A percentile compares a stretch with the other conserved stretches of the same genome.
These are phyloP conservation scores for Temnothorax ravouxi DNA, from an alignment of 2,888 invertebrate species.

Conservation along the genomic window DNA sequence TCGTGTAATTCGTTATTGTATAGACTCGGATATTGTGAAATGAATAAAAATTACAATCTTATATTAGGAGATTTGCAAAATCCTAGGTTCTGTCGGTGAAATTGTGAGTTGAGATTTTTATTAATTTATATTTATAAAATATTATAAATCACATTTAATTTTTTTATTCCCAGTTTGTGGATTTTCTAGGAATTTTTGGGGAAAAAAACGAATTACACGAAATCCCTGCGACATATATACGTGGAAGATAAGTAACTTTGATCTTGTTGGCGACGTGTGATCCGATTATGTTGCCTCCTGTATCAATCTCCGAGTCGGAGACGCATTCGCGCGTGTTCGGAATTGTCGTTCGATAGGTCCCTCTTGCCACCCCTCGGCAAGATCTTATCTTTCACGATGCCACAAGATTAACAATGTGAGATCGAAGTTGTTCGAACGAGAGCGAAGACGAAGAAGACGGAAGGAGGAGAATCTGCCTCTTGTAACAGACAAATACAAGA, in stretches of 20 bases:
- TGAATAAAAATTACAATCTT: no score
- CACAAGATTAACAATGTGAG: slow-evolving; percentile 75
- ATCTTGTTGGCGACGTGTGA: background rate
- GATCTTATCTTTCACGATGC: slow-evolving; percentile 69
- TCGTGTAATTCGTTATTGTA: no score
- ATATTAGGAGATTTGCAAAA: no score
- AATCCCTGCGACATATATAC: background rate
- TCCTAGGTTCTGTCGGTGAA: no score
- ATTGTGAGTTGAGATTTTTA: no score
- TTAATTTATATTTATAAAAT: no score
- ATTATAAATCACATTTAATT: no score
- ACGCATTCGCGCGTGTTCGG: slow-evolving; percentile 13
- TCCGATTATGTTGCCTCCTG: background rate
- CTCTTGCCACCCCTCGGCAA: slow-evolving; percentile 40
- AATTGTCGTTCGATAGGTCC: slow-evolving; percentile 35
- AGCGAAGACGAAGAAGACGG: slow-evolving; percentile 42
- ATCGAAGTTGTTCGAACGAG: slow-evolving; percentile 58
- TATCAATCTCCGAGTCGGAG: background rate
- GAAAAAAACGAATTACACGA: no score
- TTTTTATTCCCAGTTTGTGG: no score
- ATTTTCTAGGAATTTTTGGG: no score
- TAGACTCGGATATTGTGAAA: no score
- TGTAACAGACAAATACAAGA: slow-evolving; percentile 82
- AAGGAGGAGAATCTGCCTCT: slow-evolving; percentile 43
- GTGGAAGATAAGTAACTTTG: background rate